Evolutionary conservation across 2,797 vertebrate genomes (phyloP), one percentile per base, ranked within the genome.

Genomic region (Gallirallus australis): DNA sequence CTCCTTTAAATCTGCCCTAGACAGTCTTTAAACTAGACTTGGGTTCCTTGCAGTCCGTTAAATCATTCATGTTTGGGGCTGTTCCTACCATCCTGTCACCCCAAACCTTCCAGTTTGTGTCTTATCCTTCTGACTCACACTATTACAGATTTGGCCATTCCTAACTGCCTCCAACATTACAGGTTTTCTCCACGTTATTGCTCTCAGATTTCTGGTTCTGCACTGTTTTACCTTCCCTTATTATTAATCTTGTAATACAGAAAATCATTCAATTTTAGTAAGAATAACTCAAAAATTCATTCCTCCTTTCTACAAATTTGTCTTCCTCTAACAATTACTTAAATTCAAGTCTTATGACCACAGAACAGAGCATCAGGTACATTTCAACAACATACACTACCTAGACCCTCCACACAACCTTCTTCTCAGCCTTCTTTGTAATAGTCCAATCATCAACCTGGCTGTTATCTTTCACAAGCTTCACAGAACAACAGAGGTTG

Each of bases 381-480:
- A 71, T 42, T 59, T 80, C 14, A 54, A 15, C 6, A 75, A 31
- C 11, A 56, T 9, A 47, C 1, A 70, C 20, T 91, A 27, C 9
- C 54, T 56, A 21, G 0, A 52, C 31, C 16, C 15, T 75, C 39
- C n/a, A 84, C 27, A 48, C 30, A 75, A 64, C 10, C 45, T 47
- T 15, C 33, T 78, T 47, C 48, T 60, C 45, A 78, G 14, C 31
- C 48, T 53, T 7, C 16, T 64, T 17, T 0, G 0, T 35, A 40
- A 45, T 3, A 80, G 31, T 7, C 37, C 42, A 39, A 16, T 14
- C 7, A 71, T 40, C 7, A 79, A 18, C 16, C 24, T 50, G 37
- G 12, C 8, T 37, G 12, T 59, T 47, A 50, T 13, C 47, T 57
- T 83, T 40, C 17, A 77, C 13, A 35, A 64, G 59, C 56, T 50